phyloP scores from a whole-genome alignment of 64 coral and sea anemone genomes.

The Porites australiensis region DNA sequence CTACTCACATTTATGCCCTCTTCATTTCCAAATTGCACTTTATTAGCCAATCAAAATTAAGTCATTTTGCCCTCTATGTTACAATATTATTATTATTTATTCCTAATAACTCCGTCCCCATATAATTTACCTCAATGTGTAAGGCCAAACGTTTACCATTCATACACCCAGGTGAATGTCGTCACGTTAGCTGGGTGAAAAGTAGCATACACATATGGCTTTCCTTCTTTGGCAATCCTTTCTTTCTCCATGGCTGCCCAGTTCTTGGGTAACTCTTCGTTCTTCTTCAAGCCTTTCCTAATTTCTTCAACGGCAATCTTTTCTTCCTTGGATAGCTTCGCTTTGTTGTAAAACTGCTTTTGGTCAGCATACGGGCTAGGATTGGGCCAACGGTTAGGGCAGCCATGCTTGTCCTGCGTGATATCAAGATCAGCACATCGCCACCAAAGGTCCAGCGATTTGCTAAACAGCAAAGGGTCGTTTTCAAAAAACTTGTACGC shows the following conservation, averaged over 20 bases:
- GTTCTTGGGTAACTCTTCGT: background rate
- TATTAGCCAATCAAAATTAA: too few species aligned
- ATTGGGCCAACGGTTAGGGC: conserved; percentile 15
- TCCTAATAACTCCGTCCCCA: too few species aligned
- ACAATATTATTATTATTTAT: too few species aligned
- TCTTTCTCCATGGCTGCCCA: background rate
- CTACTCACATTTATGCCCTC: too few species aligned
- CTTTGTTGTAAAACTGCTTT: background rate
- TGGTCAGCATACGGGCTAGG: background rate
- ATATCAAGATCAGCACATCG: background rate
- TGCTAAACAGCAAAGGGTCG: conserved; percentile 64
- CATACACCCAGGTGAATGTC: conserved; percentile 30
- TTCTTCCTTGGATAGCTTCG: background rate
- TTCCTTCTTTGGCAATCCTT: background rate
- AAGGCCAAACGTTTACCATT: background rate
- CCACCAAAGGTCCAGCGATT: conserved; percentile 56
- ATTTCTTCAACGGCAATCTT: background rate
- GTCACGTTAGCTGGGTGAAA: background rate
- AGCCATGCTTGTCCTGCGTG: background rate
- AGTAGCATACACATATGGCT: background rate
- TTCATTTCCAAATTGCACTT: too few species aligned
- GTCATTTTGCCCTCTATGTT: too few species aligned
- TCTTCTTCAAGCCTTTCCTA: background rate
- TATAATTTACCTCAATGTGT: background rate
- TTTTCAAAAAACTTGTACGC: conserved; percentile 57